phyloP scores from a whole-genome alignment of 2,797 vertebrate genomes.

The Fistularia commersonii region DNA sequence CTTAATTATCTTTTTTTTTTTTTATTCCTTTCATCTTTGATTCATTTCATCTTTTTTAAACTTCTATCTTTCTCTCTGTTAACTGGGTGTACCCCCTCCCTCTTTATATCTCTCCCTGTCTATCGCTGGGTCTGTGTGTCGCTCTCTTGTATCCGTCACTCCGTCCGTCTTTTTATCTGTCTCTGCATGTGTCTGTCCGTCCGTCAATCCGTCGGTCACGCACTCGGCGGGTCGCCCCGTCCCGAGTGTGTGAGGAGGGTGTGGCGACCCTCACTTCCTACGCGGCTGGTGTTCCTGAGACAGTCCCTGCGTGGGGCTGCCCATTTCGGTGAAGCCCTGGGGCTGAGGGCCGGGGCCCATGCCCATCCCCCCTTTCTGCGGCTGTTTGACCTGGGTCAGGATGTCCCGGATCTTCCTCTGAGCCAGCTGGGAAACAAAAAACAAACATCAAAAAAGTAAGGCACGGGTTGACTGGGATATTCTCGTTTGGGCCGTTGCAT shows the following conservation, averaged over 20 bases:
- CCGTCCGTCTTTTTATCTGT: conserved; percentile 54
- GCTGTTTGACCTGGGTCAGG: conserved; percentile 90
- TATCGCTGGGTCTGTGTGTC: conserved; percentile 74
- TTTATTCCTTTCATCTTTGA: conserved; percentile 59
- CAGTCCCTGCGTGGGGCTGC: conserved; percentile 63
- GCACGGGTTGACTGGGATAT: too few relatives aligned
- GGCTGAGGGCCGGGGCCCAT: conserved; percentile 55
- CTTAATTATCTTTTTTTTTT: conserved; percentile 43
- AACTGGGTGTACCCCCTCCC: conserved; percentile 51
- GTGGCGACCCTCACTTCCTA: conserved; percentile 68
- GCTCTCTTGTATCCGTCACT: conserved; percentile 66
- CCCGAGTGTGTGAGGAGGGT: conserved; percentile 19
- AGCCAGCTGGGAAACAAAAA: conserved; percentile 78
- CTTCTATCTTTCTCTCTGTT: conserved; percentile 41
- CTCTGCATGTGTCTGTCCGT: conserved; percentile 54
- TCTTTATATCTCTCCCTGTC: conserved; percentile 65
- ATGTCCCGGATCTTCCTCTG: conserved; percentile 96
- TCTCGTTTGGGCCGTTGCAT: too few relatives aligned
- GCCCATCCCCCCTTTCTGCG: conserved; percentile 84
- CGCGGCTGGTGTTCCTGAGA: conserved; percentile 63
- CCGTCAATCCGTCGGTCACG: conserved; percentile 39
- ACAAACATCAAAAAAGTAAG: background rate
- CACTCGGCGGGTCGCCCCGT: conserved; percentile 7
- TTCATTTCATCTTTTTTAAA: conserved; percentile 46
- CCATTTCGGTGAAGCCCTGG: conserved; percentile 73